phyloP scores from a whole-genome alignment of 1,140 invertebrate species.

The Aphaenogaster ashmeadi region DNA sequence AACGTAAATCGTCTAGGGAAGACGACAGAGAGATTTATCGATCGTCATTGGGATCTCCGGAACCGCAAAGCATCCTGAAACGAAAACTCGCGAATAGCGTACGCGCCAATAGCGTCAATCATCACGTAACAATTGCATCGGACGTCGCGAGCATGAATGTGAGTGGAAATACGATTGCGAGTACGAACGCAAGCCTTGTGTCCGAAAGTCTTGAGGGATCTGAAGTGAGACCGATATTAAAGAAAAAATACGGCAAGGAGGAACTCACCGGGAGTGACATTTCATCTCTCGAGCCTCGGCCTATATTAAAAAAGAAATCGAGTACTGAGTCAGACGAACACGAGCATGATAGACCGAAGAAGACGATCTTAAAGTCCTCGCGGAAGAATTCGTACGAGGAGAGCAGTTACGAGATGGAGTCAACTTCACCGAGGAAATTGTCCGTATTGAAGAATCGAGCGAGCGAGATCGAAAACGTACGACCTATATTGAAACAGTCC shows the following conservation, averaged over 20 bases:
- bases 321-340: slow-evolving; percentile 93
- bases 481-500: slow-evolving; percentile 79
- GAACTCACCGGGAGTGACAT: slow-evolving; percentile 86
- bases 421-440: slow-evolving; percentile 77
- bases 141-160: slow-evolving; percentile 90
- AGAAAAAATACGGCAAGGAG: slow-evolving; percentile 90
- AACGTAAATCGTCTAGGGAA: slow-evolving; percentile 89
- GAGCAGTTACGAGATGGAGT: slow-evolving; percentile 67
- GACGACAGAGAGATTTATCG: slow-evolving; percentile 88
- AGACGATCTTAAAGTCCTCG: slow-evolving; percentile 93
- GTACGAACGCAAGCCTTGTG: slow-evolving; percentile 11
- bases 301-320: slow-evolving; percentile 95
- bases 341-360: slow-evolving; percentile 90
- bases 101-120: slow-evolving; percentile 87
- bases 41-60: slow-evolving; percentile 87
- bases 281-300: slow-evolving; percentile 85
- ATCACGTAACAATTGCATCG: slow-evolving; percentile 91
- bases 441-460: slow-evolving; percentile 77
- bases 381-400: slow-evolving; percentile 89
- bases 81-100: slow-evolving; percentile 88
- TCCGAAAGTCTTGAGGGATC: slow-evolving; percentile 85
- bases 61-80: slow-evolving; percentile 93
- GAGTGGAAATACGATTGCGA: slow-evolving; percentile 75
- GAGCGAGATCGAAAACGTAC: slow-evolving; percentile 74
- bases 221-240: slow-evolving; percentile 92